phyloP scores from a whole-genome alignment of 2,888 invertebrate genomes.

The Cosmia pyralina region DNA sequence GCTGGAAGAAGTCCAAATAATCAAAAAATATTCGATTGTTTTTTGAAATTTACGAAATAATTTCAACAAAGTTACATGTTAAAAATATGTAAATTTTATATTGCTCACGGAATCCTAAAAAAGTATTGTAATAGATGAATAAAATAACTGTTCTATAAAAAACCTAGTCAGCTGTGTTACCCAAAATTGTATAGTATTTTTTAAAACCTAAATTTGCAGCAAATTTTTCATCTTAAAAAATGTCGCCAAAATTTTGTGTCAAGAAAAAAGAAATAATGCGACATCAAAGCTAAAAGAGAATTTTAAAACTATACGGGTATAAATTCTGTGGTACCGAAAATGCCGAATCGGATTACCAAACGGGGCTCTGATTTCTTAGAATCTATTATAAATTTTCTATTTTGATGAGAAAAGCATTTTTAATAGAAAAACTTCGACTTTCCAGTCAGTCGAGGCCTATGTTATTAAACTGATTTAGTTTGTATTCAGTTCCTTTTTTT shows the following conservation, averaged over 20 bases:
- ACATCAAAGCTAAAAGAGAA: not conserved
- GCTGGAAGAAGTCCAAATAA: not conserved
- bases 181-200: not conserved
- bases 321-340: not conserved
- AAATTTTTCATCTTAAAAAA: constrained; percentile 23
- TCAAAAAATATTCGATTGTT: not conserved
- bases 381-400: not conserved
- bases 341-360: not conserved
- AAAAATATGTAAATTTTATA: not conserved
- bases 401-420: not conserved
- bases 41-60: not conserved
- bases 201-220: not conserved
- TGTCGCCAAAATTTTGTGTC: not conserved
- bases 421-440: not conserved
- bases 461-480: not conserved
- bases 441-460: not conserved
- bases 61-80: not conserved
- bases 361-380: not conserved
- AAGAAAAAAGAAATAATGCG: constrained; percentile 3
- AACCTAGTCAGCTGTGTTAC: not conserved
- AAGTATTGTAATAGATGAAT: constrained; percentile 15
- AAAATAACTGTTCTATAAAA: constrained; percentile 28
- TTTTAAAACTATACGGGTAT: not conserved
- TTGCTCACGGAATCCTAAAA: constrained; percentile 11
- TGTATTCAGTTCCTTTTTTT: no score